Percentiles rank a stretch among this genome's conserved stretches.
phyloP scores from a whole-genome alignment of 2,113 vertebrate species.

The Barbus barbus region DNA sequence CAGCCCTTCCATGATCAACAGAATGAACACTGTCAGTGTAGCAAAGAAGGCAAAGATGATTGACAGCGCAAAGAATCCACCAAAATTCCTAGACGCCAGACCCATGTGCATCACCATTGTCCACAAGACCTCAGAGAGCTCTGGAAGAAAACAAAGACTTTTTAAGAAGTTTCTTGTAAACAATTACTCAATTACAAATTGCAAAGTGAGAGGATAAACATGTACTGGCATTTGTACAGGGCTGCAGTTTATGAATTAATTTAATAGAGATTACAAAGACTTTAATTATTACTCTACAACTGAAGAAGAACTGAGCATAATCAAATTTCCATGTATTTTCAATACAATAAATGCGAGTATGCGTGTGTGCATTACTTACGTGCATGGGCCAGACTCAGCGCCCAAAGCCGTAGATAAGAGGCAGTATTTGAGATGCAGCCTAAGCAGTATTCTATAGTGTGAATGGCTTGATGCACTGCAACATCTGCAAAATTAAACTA shows the following conservation, averaged over 20 bases:
- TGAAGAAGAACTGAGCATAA: neutral
- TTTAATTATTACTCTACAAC: neutral
- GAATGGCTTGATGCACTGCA: conserved; percentile 94
- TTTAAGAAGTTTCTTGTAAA: neutral
- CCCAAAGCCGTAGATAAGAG: conserved; percentile 97
- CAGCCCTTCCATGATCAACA: conserved; percentile 96
- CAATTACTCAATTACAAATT: neutral
- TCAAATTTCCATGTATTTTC: neutral
- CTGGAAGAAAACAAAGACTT: conserved; percentile 62
- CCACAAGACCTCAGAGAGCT: conserved; percentile 97
- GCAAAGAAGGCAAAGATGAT: conserved; percentile 86
- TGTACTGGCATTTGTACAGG: neutral
- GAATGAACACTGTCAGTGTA: conserved; percentile 87
- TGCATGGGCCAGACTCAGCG: conserved; percentile 94
- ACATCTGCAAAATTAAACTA: conserved; percentile 94
- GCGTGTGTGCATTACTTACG: too few relatives aligned
- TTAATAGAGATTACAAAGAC: too few relatives aligned
- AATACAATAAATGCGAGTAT: too few relatives aligned
- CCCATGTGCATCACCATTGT: conserved; percentile 93
- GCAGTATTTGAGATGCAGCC: conserved; percentile 98
- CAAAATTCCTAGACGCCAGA: conserved; percentile 75
- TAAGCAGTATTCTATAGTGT: conserved; percentile 98
- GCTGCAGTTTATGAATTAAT: neutral
- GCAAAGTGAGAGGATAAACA: neutral
- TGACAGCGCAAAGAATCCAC: conserved; percentile 79